phyloP scores from a whole-genome alignment of 2,797 vertebrate species.

The Dallia pectoralis region DNA sequence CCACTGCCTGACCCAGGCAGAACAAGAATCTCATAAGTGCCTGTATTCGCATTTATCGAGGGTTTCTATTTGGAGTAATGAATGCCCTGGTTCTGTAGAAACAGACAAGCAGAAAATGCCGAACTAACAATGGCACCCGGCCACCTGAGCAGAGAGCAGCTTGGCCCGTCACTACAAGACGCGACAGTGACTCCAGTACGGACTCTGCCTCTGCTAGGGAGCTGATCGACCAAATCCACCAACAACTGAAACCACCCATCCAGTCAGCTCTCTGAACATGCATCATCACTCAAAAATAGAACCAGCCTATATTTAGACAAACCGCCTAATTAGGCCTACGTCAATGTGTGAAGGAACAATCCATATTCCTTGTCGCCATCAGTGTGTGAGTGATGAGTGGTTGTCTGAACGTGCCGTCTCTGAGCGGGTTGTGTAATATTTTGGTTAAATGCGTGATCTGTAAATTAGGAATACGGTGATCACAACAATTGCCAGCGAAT shows the following conservation, averaged over 20 bases:
- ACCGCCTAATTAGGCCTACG: slow-evolving; percentile 12
- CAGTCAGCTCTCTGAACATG: slow-evolving; percentile 46
- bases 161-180: slow-evolving; percentile 28
- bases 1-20: background rate
- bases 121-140: slow-evolving; percentile 30
- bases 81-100: slow-evolving; percentile 27
- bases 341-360: slow-evolving; percentile 8
- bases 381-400: no score
- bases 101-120: slow-evolving; percentile 13
- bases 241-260: slow-evolving; percentile 34
- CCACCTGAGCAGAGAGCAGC: slow-evolving; percentile 1
- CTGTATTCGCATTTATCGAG: background rate
- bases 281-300: slow-evolving; percentile 54
- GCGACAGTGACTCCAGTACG: slow-evolving; percentile 33
- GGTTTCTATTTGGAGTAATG: slow-evolving; percentile 1
- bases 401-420: no score
- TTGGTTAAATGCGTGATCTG: background rate
- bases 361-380: background rate
- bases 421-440: no score
- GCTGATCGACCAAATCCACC: slow-evolving; percentile 34
- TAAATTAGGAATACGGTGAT: no score
- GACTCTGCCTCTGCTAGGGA: slow-evolving; percentile 46
- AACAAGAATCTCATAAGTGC: background rate
- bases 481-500: no score
- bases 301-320: slow-evolving; percentile 37